Percentiles rank a stretch among this genome's conserved stretches.
These are phyloP conservation scores for Napeogenes inachia DNA, from an alignment of 2,888 invertebrate species.

Conservation along the genomic window DNA sequence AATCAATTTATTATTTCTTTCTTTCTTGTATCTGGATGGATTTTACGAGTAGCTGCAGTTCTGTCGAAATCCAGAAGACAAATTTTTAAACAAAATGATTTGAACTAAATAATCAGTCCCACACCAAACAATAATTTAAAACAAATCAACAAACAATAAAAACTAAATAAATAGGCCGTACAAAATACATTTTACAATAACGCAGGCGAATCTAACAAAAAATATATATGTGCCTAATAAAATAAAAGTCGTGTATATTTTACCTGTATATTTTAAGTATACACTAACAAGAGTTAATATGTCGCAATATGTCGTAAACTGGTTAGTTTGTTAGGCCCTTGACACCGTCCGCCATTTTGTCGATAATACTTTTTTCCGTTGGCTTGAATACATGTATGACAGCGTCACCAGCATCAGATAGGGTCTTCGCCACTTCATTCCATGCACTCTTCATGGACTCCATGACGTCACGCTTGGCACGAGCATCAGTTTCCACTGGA, in stretches of 20 bases:
- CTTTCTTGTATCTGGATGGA: too few species aligned
- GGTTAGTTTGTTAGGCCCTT: constrained; percentile 48
- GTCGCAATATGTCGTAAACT: constrained; percentile 9
- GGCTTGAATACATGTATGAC: constrained; percentile 66
- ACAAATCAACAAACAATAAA: too few species aligned
- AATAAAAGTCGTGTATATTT: constrained; percentile 1
- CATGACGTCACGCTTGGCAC: constrained; percentile 59
- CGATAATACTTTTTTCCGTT: constrained; percentile 57
- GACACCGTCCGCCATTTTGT: constrained; percentile 57
- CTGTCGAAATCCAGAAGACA: too few species aligned
- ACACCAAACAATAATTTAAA: too few species aligned
- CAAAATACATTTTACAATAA: too few species aligned
- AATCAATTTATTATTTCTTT: too few species aligned
- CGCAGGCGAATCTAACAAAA: background rate
- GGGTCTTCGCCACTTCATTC: constrained; percentile 55
- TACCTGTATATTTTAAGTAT: constrained; percentile 9
- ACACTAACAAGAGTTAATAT: constrained; percentile 6
- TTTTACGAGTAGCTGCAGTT: too few species aligned
- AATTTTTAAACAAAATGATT: too few species aligned
- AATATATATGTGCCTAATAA: background rate
- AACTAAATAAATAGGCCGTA: too few species aligned
- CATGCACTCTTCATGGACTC: constrained; percentile 63
- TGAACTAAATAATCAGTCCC: too few species aligned
- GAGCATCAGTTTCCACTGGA: constrained; percentile 38
- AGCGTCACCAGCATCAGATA: constrained; percentile 60